Percentiles rank a stretch among this genome's conserved stretches.
Evolutionary conservation across 1,140 invertebrate genomes (phyloP).

Genomic region (Scaptomyza hsui): DNA sequence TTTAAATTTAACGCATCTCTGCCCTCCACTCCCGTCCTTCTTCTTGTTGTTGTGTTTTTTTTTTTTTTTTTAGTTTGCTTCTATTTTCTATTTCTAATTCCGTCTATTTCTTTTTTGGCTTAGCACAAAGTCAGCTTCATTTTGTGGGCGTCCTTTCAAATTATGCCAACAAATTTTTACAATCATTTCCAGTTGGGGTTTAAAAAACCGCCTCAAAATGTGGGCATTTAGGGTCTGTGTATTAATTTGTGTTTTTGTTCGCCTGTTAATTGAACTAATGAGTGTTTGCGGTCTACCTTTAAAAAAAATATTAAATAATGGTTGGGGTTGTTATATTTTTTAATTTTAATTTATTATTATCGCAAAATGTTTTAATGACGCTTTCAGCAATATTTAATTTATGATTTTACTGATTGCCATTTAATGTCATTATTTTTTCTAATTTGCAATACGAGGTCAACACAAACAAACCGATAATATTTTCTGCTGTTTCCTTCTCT

Average conservation of each 20-base stretch:
- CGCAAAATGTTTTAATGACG: background rate
- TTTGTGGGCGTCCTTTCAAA: constrained; percentile 33
- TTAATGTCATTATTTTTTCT: background rate
- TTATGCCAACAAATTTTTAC: constrained; percentile 27
- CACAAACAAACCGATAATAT: constrained; percentile 21
- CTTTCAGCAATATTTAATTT: background rate
- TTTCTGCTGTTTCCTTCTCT: constrained; percentile 18
- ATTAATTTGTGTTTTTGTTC: background rate
- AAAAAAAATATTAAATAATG: constrained; percentile 2
- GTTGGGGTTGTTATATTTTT: background rate
- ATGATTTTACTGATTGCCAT: background rate
- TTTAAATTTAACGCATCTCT: constrained; percentile 76
- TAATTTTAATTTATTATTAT: background rate
- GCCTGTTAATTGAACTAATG: constrained; percentile 17
- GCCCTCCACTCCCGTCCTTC: constrained; percentile 5
- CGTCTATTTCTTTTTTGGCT: constrained; percentile 27
- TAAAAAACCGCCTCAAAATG: constrained; percentile 5
- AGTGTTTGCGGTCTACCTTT: background rate
- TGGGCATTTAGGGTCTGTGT: background rate
- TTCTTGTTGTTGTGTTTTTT: background rate
- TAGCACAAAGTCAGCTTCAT: constrained; percentile 38
- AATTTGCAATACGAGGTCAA: constrained; percentile 23
- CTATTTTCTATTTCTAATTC: constrained; percentile 42
- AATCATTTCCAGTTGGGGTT: constrained; percentile 12
- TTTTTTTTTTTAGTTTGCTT: constrained; percentile 24